Base-by-base conservation (phyloP, 2,797 vertebrate genomes). In the Sebastes umbrosus region DNA sequence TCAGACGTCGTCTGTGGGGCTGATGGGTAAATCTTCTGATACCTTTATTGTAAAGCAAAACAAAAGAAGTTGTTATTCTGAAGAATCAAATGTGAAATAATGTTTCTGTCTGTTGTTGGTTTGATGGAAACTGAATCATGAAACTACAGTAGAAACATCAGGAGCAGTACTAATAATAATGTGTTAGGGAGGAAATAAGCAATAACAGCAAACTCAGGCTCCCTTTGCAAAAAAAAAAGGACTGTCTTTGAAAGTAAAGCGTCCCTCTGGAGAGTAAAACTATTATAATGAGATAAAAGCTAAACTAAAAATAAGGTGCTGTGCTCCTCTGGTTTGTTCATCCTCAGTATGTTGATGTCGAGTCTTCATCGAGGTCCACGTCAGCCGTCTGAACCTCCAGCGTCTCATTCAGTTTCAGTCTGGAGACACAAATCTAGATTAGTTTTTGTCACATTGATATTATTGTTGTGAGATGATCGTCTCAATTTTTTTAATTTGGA, bases 161-260 rank as follows among this genome's bases (percentile, higher is more conserved):
- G 83, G 75, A 89, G 68, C 64, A 68, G 43, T 76, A 66, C 83
- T 34, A 36, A 4, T 89, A 86, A 88, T 90, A 90, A 90, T 84
- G 87, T 68, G 60, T 80, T 78, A 34, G 66, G 87, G 87, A 85
- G 73, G 85, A 87, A 90, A 65, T 75, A 54, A 79, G 60, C 65
- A 79, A 75, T 70, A 78, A 60, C 70, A 75, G 75, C 73, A 72
- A 55, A 71, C 57, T 73, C 87, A 75, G 65, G 72, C 85, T 34
- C 34, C 34, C 34, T 34, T 11, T 90, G 83, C 71, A 87, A 86
- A 64, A 64, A 79, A 69, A 69, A 69, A 29, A 27, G 58, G 69
- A 73, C 76, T 52, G 74, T 34, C 86, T 92, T 91, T 92, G 87
- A 79, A 93, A 94, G 87, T 86, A 90, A 91, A 90, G 87, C 88